Evolutionary conservation across 2,113 vertebrate species (phyloP), one percentile per base, ranked within the genome.

Genomic region (Takifugu flavidus): DNA sequence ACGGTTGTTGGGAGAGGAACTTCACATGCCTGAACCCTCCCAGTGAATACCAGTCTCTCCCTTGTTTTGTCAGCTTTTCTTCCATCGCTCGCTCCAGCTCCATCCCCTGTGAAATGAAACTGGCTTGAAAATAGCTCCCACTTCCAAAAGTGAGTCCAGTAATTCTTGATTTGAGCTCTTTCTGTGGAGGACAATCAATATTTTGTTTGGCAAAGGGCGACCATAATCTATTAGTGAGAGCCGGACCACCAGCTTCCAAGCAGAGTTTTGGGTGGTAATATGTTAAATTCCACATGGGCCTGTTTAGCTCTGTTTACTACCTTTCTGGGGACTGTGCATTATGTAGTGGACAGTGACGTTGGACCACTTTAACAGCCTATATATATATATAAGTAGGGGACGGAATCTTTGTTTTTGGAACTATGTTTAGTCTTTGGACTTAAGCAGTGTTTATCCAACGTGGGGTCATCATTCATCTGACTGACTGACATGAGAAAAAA

Each of bases 111-210:
- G 79, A 82, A 72, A 59, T 50, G 53, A 42, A 67, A 65, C 72
- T 80, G 75, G 82, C 83, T 71, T 56, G 25, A 53, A 81, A 75
- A 65, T 26, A 44, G 52, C 54, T 44, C 68, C 70, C 25, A 6
- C 53, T 75, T 90, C 73, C 82, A 88, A 73, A 80, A 80, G 74
- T 50, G 54, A 71, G 70, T 87, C 74, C 73, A 80, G 82, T 78
- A 74, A 83, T 87, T 86, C 78, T 85, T 79, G 78, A 81, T 84
- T 79, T 85, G 75, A 80, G 75, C 72, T 79, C 72, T 89, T 86
- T 80, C 65, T 7, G 75, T 29, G 27, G 63, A 77, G 82, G 77
- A 86, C 87, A 78, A 85, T 88, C 78, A 86, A 87, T 88, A 87
- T 89, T 90, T 70, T 83, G 86, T 74, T 89, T 91, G 89, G 88